Conservation (phyloP, 2,113 vertebrate species). For the Pyxicephalus adspersus region DNA sequence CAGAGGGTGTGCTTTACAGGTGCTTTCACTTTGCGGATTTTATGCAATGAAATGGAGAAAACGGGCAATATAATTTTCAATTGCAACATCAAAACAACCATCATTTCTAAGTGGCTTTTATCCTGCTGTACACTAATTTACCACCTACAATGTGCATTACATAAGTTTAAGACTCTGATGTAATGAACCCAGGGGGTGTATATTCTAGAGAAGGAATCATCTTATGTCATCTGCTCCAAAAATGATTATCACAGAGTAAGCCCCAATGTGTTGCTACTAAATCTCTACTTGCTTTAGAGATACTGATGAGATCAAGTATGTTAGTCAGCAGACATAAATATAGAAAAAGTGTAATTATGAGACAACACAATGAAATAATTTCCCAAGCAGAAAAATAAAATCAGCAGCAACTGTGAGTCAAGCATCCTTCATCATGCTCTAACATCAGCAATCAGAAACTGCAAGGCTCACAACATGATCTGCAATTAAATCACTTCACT, state of each 20-base stretch:
- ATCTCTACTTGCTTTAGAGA: constrained; percentile 5
- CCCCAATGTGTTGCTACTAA: constrained; percentile 13
- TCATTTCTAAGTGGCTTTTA: no score
- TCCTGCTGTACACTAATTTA: background rate
- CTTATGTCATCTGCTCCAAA: constrained; percentile 18
- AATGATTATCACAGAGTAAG: constrained; percentile 9
- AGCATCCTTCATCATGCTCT: constrained; percentile 1
- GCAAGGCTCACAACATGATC: background rate
- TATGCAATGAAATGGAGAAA: no score
- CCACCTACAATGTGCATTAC: constrained; percentile 2
- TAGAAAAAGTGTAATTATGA: constrained; percentile 30
- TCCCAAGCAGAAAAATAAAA: constrained; percentile 43
- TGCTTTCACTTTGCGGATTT: no score
- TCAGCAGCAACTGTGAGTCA: constrained; percentile 32
- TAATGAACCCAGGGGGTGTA: constrained; percentile 4
- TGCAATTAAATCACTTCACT: constrained; percentile 23
- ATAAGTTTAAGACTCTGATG: background rate
- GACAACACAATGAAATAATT: constrained; percentile 30
- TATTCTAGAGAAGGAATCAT: background rate
- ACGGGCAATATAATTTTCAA: no score
- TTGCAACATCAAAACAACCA: no score
- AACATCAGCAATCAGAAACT: constrained; percentile 36
- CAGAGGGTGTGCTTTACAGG: no score
- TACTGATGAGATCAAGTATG: constrained; percentile 35
- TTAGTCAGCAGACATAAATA: constrained; percentile 35